Percentiles rank a stretch among this genome's conserved stretches.
These are phyloP conservation scores for Apamea anceps DNA, from an alignment of 2,888 invertebrate species.

Conservation along the genomic window DNA sequence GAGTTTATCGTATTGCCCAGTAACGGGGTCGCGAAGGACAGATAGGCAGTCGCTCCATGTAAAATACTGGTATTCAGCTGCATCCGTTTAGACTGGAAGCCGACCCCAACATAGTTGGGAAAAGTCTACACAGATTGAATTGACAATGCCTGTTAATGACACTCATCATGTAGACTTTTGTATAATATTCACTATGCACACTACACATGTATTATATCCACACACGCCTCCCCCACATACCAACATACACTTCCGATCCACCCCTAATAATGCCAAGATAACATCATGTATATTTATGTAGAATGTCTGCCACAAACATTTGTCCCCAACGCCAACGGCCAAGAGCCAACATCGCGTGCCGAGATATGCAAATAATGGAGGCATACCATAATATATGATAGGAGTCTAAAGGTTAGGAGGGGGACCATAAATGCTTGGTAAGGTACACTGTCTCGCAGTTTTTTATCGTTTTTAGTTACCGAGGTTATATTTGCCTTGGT, in stretches of 20 bases:
- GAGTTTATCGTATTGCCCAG: no score
- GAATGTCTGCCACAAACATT: constrained; percentile 50
- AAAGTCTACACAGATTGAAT: neutral
- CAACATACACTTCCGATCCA: constrained; percentile 21
- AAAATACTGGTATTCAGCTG: no score
- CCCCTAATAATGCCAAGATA: constrained; percentile 23
- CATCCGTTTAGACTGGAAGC: no score
- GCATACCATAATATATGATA: constrained; percentile 59
- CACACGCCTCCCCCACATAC: neutral
- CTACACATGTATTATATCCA: neutral
- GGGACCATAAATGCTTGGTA: constrained; percentile 39
- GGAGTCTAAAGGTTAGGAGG: constrained; percentile 67
- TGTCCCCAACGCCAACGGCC: constrained; percentile 45
- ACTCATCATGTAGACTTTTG: neutral
- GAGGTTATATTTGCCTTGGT: constrained; percentile 43
- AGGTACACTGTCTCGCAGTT: constrained; percentile 24
- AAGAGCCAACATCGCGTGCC: constrained; percentile 71
- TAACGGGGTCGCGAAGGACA: no score
- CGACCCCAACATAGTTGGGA: no score
- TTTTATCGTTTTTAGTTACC: constrained; percentile 26
- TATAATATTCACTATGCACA: neutral
- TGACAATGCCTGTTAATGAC: no score
- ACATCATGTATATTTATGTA: constrained; percentile 25
- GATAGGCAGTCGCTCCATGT: no score
- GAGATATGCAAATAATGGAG: constrained; percentile 70